These are phyloP conservation scores for Merluccius polli DNA, from an alignment of 2,797 vertebrate species.

Conservation along the genomic window DNA sequence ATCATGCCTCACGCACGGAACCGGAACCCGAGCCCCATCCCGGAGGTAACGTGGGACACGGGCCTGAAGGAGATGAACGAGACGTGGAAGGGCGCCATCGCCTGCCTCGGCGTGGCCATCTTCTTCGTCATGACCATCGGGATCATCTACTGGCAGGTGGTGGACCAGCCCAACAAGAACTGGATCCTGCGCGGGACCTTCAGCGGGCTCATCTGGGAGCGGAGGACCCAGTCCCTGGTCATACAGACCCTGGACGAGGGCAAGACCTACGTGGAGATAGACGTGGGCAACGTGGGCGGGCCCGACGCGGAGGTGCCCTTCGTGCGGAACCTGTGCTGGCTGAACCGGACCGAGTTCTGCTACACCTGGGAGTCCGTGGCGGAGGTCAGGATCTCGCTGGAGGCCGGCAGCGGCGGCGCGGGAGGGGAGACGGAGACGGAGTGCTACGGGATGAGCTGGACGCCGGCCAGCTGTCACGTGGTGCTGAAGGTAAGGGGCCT, in stretches of 20 bases:
- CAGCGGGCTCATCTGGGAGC: conserved; percentile 88
- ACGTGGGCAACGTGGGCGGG: conserved; percentile 74
- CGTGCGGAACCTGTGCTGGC: conserved; percentile 85
- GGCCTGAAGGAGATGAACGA: conserved; percentile 89
- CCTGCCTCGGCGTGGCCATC: conserved; percentile 85
- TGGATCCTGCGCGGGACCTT: conserved; percentile 85
- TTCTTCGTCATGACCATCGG: conserved; percentile 94
- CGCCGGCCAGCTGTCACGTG: conserved; percentile 81
- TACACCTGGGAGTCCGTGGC: conserved; percentile 86
- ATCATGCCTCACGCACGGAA: conserved; percentile 82
- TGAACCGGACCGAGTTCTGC: conserved; percentile 86
- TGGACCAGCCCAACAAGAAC: conserved; percentile 89
- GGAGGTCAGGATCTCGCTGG: conserved; percentile 80
- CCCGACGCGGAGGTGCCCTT: conserved; percentile 79
- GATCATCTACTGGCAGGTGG: conserved; percentile 94
- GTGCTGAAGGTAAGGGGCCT: conserved; percentile 76
- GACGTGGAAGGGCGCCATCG: conserved; percentile 88
- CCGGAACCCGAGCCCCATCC: conserved; percentile 79
- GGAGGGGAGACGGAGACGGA: too few species aligned
- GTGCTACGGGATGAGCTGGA: conserved; percentile 85
- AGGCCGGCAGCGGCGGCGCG: conserved; percentile 67
- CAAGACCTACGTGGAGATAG: conserved; percentile 76
- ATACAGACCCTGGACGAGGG: conserved; percentile 81
- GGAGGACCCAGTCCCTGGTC: conserved; percentile 78
- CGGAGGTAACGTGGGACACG: conserved; percentile 82